Conservation (phyloP, 2,113 vertebrate genomes). For the Gobius niger region DNA sequence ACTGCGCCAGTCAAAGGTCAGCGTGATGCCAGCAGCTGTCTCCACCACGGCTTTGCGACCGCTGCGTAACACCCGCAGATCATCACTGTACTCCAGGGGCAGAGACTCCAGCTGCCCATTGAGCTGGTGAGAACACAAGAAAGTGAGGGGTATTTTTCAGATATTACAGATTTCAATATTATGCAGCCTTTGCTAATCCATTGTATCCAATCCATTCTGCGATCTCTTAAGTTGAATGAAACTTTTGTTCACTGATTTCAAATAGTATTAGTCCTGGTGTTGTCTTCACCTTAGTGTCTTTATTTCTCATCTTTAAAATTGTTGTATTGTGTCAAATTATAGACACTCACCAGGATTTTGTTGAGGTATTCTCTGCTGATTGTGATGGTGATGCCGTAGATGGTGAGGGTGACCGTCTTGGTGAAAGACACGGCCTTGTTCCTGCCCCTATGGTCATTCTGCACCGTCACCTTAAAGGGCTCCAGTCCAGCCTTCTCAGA, state of each 20-base stretch:
- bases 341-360: conserved; percentile 57
- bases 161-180: conserved; percentile 59
- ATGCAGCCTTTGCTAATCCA: conserved; percentile 52
- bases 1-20: conserved; percentile 69
- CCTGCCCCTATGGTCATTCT: conserved; percentile 68
- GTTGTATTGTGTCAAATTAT: background rate
- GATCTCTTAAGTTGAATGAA: conserved; percentile 44
- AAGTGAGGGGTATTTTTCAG: conserved; percentile 37
- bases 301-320: conserved; percentile 28
- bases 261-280: conserved; percentile 42
- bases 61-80: conserved; percentile 49
- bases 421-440: conserved; percentile 60
- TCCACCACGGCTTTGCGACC: conserved; percentile 56
- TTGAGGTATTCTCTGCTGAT: conserved; percentile 64
- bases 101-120: conserved; percentile 55
- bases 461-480: conserved; percentile 67
- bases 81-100: conserved; percentile 53
- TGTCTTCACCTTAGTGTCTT: conserved; percentile 45
- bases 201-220: conserved; percentile 51
- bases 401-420: conserved; percentile 55
- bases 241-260: conserved; percentile 37
- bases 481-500: conserved; percentile 32
- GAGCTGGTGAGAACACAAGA: conserved; percentile 51
- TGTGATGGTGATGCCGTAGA: conserved; percentile 52
- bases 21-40: conserved; percentile 61